Conservation (phyloP, 1,140 invertebrate species). For the Drosophila neocordata region DNA sequence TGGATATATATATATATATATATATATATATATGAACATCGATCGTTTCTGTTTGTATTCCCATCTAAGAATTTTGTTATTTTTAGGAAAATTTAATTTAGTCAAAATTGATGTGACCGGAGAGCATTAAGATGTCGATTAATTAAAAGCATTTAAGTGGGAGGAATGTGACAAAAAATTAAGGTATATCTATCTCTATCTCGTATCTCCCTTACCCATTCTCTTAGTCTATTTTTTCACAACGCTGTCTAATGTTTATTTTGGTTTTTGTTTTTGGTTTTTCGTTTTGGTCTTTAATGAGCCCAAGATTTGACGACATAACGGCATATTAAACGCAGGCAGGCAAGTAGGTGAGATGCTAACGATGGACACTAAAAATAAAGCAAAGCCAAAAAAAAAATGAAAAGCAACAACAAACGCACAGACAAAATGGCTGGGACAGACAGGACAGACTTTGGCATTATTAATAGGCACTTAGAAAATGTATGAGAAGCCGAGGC, state of each 20-base stretch:
- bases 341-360: conserved; percentile 40
- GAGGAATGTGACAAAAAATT: conserved; percentile 6
- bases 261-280: conserved; percentile 16
- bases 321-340: conserved; percentile 75
- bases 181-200: conserved; percentile 6
- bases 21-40: no score
- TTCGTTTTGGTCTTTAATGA: conserved; percentile 60
- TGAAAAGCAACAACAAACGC: neutral
- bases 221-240: neutral
- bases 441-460: conserved; percentile 28
- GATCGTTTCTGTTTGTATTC: neutral
- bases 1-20: no score
- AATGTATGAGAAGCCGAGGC: conserved; percentile 21
- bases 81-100: conserved; percentile 63
- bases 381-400: conserved; percentile 50
- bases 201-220: neutral
- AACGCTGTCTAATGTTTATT: conserved; percentile 27
- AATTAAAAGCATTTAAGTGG: conserved; percentile 46
- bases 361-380: conserved; percentile 73
- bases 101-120: conserved; percentile 53
- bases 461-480: conserved; percentile 79
- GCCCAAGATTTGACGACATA: conserved; percentile 70
- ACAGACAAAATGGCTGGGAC: conserved; percentile 3
- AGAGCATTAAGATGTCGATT: conserved; percentile 60
- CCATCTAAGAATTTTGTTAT: no score